These are phyloP conservation scores for Phalacrocorax aristotelis DNA, from an alignment of 2,113 vertebrate genomes.

Conservation along the genomic window DNA sequence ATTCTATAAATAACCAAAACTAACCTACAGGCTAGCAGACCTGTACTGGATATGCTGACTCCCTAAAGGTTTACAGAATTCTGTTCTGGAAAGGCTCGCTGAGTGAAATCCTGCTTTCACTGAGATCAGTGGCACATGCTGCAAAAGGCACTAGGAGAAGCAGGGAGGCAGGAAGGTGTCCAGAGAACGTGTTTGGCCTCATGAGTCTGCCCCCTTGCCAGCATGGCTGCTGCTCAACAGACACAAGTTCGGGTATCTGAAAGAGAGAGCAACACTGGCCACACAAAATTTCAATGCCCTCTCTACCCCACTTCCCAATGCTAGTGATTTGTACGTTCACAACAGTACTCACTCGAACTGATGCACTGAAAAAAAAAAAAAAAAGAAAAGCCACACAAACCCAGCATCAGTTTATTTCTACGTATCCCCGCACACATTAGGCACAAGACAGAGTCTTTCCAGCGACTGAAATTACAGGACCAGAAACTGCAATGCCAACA, in stretches of 20 bases:
- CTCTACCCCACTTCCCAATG: neutral
- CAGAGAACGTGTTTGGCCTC: neutral
- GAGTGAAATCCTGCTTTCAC: neutral
- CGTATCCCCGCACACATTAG: neutral
- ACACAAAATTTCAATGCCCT: neutral
- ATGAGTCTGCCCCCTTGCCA: neutral
- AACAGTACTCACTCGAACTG: neutral
- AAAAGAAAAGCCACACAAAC: neutral
- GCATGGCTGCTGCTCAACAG: neutral
- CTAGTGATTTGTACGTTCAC: neutral
- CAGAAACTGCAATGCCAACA: neutral
- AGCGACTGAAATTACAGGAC: neutral
- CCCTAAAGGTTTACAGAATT: neutral
- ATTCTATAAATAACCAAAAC: neutral
- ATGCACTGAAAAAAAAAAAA: neutral
- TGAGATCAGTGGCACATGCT: rapidly evolving
- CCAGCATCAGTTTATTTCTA: neutral
- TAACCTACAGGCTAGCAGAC: neutral
- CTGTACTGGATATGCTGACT: neutral
- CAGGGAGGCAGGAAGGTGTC: neutral
- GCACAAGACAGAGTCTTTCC: neutral
- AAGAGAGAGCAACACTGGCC: neutral
- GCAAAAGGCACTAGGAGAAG: neutral
- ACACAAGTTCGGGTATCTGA: neutral
- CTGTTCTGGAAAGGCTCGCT: neutral